Evolutionary conservation across 2,888 invertebrate genomes (phyloP), one percentile per base, ranked within the genome.

Genomic region (Taphrorychus bicolor): DNA sequence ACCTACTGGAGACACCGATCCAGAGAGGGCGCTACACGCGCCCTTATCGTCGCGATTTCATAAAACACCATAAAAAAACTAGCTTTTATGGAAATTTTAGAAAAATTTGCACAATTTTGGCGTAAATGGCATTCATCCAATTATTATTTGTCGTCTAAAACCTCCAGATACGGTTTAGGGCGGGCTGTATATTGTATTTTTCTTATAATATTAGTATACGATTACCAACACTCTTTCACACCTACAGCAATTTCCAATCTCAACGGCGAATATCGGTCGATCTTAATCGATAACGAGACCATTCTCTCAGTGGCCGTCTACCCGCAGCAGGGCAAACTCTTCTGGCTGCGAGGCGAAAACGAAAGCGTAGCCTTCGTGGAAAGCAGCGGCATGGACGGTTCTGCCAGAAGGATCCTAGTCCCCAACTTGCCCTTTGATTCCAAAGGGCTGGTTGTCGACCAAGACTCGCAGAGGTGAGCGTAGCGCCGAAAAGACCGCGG

Each of bases 301-400:
- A 85, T 91, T 9, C 84, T 87, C 69, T 89, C 91, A 57, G 85
- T 94, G 58, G 91, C 90, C 23, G 85, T 90, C 4, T 88, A 93
- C 82, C 92, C 94, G 0, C 78, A 82, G 1, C 81, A 86, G 72
- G 88, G 88, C 0, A 79, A 81, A 70, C 75, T 88, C 59, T 88
- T 83, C 75, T 88, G 87, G 85, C 84, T 86, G 17, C 18, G 51
- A 11, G 72, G 76, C 0, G 59, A 69, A 0, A 66, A 70, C 3
- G 74, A 76, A 5, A 73, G 72, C 17, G 75, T 72, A 17, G 66
- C 66, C 3, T 70, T 66, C 65, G 83, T 93, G 58, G 88, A 88
- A 79, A 81, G 82, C 72, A 88, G 90, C 21, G 82, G 84, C 71
- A 88, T 93, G 83, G 92, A 91, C 81, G 93, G 91, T 17, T 83